Evolutionary conservation across 2,888 invertebrate genomes (phyloP).

Genomic region (Archips xylosteana): DNA sequence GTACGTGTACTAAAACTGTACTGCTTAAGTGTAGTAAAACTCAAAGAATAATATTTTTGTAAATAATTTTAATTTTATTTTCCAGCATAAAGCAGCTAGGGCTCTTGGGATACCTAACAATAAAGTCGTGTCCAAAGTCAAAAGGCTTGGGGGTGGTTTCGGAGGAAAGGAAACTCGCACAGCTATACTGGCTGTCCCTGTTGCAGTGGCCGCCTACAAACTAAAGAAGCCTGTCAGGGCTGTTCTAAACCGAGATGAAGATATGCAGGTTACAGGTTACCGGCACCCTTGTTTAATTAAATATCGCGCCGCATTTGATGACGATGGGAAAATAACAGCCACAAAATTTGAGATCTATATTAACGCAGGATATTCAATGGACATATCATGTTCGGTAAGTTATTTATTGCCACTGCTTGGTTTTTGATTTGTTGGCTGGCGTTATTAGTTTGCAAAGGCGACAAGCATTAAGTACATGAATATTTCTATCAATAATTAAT

Average conservation of each 20-base stretch:
- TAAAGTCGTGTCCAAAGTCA: slow-evolving; percentile 89
- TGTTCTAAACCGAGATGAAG: slow-evolving; percentile 94
- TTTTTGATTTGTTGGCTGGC: no score
- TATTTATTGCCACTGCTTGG: not conserved
- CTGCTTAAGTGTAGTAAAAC: not conserved
- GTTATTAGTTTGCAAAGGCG: no score
- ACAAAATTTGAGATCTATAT: slow-evolving; percentile 87
- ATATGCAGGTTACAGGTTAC: slow-evolving; percentile 92
- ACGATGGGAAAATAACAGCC: slow-evolving; percentile 88
- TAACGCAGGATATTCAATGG: slow-evolving; percentile 90
- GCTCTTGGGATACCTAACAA: slow-evolving; percentile 88
- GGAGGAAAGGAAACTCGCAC: slow-evolving; percentile 94
- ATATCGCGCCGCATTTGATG: slow-evolving; percentile 91
- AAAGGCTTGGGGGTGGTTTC: slow-evolving; percentile 94
- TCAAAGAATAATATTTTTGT: not conserved
- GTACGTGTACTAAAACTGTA: slow-evolving; percentile 66
- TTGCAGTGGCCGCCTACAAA: slow-evolving; percentile 91
- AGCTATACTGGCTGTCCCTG: slow-evolving; percentile 86
- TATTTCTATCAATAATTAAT: not conserved
- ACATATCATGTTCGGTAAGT: slow-evolving; percentile 88
- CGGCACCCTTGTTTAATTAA: slow-evolving; percentile 92
- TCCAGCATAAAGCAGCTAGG: slow-evolving; percentile 86
- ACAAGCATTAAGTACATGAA: no score
- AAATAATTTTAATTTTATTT: slow-evolving; percentile 29
- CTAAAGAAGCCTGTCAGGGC: slow-evolving; percentile 89